phyloP scores from a whole-genome alignment of 2,888 invertebrate species.

The Tiliacea aurago region DNA sequence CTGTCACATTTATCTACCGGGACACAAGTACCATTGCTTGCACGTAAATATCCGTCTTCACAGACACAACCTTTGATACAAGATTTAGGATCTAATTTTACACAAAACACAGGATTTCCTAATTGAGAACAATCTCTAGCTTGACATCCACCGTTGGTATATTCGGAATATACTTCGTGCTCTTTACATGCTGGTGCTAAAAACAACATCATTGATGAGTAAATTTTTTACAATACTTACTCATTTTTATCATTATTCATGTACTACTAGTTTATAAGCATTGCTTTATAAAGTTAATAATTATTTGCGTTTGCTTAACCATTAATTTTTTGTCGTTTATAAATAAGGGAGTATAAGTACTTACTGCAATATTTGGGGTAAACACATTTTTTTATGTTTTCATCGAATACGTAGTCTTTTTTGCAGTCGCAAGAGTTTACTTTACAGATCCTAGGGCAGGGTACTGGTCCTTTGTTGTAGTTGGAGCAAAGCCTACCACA shows the following conservation, averaged over 20 bases:
- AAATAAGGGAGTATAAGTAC: slow-evolving; percentile 13
- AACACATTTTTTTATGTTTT: slow-evolving; percentile 63
- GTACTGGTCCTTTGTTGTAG: slow-evolving; percentile 36
- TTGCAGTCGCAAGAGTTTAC: slow-evolving; percentile 67
- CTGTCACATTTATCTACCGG: slow-evolving; percentile 68
- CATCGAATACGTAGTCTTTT: slow-evolving; percentile 60
- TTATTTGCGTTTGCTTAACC: no score
- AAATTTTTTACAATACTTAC: background rate
- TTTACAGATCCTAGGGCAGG: slow-evolving; percentile 55
- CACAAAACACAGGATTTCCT: slow-evolving; percentile 67
- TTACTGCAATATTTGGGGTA: slow-evolving; percentile 65
- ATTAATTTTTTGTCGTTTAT: no score
- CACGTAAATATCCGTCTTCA: slow-evolving; percentile 67
- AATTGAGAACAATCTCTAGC: slow-evolving; percentile 71
- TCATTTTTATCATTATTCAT: background rate
- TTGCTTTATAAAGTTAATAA: no score
- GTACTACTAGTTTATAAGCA: no score
- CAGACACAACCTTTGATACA: slow-evolving; percentile 75
- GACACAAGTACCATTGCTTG: slow-evolving; percentile 70
- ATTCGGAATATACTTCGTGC: slow-evolving; percentile 70
- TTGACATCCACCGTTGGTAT: slow-evolving; percentile 72
- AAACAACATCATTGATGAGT: slow-evolving; percentile 6
- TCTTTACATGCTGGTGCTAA: slow-evolving; percentile 63
- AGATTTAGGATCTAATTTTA: slow-evolving; percentile 58
- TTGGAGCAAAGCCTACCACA: slow-evolving; percentile 63